These are phyloP conservation scores for Drosophila birchii DNA, from an alignment of 2,888 invertebrate genomes.

Conservation along the genomic window DNA sequence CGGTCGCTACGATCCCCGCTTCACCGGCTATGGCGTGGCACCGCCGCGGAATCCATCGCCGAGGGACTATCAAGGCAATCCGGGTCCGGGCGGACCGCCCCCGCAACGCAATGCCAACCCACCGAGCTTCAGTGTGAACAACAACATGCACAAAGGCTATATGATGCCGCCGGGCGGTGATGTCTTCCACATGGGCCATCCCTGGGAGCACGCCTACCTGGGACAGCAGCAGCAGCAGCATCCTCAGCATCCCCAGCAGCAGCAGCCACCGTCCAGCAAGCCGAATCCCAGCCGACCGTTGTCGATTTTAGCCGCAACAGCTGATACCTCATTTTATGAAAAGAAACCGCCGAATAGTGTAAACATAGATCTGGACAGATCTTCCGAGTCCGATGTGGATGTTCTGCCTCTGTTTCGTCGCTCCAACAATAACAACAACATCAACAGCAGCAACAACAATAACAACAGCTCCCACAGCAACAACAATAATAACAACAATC, in stretches of 20 bases:
- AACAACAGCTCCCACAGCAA: conserved; percentile 37
- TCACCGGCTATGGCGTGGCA: conserved; percentile 46
- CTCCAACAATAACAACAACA: conserved; percentile 28
- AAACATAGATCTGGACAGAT: conserved; percentile 61
- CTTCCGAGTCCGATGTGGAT: conserved; percentile 32
- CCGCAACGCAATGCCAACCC: conserved; percentile 69
- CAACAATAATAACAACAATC: conserved; percentile 39
- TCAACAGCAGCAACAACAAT: conserved; percentile 23
- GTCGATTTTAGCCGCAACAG: conserved; percentile 72
- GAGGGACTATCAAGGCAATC: conserved; percentile 50
- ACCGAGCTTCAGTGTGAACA: conserved; percentile 70
- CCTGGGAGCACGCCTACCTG: conserved; percentile 63
- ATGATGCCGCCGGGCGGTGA: conserved; percentile 57
- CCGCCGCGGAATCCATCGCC: conserved; percentile 48
- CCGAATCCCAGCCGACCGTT: conserved; percentile 58
- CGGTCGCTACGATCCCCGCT: conserved; percentile 63
- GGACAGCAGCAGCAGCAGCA: conserved; percentile 46
- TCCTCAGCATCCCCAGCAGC: conserved; percentile 41
- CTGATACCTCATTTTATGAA: conserved; percentile 79
- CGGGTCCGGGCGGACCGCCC: conserved; percentile 43
- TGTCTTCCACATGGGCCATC: conserved; percentile 58
- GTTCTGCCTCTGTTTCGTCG: conserved; percentile 48
- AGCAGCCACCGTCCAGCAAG: conserved; percentile 70
- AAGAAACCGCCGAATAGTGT: conserved; percentile 79
- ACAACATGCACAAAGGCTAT: conserved; percentile 57